Percentiles rank a stretch among this genome's conserved stretches.
Conservation (phyloP, 2,113 vertebrate species). For the Pseudonaja textilis region DNA sequence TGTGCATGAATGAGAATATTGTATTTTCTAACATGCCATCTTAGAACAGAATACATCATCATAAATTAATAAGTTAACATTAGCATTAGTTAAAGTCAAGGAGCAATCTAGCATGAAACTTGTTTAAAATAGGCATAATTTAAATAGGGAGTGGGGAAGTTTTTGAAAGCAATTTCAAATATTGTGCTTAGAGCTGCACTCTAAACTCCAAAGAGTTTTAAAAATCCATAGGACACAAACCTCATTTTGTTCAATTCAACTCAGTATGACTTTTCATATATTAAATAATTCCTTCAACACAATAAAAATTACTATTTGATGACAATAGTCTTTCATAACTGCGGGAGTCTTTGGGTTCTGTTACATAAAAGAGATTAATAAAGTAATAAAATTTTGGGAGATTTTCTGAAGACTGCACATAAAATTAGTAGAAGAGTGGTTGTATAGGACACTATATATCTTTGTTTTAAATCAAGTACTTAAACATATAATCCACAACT, state of each 20-base stretch:
- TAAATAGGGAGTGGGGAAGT: not conserved
- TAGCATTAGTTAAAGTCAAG: not conserved
- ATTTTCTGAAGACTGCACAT: not conserved
- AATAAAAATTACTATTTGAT: not conserved
- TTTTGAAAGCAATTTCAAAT: not conserved
- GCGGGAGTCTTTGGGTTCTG: not conserved
- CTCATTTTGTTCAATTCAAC: not conserved
- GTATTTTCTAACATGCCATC: not conserved
- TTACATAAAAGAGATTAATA: not conserved
- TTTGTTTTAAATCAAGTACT: not conserved
- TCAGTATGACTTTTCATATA: not conserved
- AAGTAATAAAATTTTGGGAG: not conserved
- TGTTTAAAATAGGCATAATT: not conserved
- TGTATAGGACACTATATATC: not conserved
- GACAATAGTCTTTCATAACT: not conserved
- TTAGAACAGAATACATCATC: not conserved
- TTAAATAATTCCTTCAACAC: not conserved
- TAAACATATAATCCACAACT: not conserved
- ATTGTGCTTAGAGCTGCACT: not conserved
- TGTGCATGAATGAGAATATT: not conserved
- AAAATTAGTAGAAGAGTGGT: not conserved
- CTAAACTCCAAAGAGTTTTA: not conserved
- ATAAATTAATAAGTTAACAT: not conserved
- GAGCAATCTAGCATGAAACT: not conserved
- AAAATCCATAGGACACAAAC: not conserved